These are phyloP conservation scores for Leptinotarsa undecemlineata DNA, from an alignment of 1,140 invertebrate genomes.

Conservation along the genomic window DNA sequence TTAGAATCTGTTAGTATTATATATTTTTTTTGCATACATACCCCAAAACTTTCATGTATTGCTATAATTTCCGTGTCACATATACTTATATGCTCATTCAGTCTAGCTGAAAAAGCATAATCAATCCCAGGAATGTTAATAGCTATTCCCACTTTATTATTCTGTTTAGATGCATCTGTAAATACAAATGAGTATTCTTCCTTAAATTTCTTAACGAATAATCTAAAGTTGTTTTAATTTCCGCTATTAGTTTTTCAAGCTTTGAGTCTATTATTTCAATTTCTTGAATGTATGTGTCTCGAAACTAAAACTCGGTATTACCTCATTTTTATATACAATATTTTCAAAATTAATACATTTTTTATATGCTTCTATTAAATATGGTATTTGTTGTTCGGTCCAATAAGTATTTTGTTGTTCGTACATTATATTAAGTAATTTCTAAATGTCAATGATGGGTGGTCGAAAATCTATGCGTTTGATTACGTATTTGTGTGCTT, in stretches of 20 bases:
- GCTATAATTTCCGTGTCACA: neutral
- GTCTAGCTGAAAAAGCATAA: neutral
- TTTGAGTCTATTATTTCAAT: neutral
- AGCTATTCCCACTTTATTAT: neutral
- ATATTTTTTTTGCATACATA: slow-evolving; percentile 13
- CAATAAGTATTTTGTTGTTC: no score
- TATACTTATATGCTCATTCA: neutral
- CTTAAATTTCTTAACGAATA: neutral
- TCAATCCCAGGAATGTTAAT: neutral
- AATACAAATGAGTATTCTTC: neutral
- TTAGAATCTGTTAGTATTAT: slow-evolving; percentile 25
- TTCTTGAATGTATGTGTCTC: neutral
- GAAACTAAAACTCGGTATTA: neutral
- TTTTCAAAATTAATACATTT: neutral
- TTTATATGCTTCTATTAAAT: neutral
- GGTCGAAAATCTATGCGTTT: no score
- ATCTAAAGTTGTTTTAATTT: no score
- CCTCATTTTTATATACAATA: neutral
- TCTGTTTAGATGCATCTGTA: neutral
- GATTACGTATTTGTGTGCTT: no score
- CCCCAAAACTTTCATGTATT: neutral
- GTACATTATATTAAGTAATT: no score
- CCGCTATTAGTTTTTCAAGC: neutral
- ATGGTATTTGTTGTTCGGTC: no score
- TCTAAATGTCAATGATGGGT: no score